These are phyloP conservation scores for Clarias laeviceps DNA, from an alignment of 2,797 vertebrate species.

Conservation along the genomic window DNA sequence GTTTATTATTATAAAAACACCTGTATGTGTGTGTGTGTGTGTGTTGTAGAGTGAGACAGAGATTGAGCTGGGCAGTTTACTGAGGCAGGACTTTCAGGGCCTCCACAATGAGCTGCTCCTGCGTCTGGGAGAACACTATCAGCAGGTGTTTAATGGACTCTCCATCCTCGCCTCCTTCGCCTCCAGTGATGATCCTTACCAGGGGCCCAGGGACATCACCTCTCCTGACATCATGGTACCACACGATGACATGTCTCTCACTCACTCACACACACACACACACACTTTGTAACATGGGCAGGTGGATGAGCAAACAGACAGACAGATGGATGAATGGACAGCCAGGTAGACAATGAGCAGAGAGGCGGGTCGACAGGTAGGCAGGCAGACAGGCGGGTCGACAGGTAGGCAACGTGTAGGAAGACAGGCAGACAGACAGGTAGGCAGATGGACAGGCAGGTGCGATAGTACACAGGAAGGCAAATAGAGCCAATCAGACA, in stretches of 20 bases:
- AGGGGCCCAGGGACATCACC: constrained; percentile 87
- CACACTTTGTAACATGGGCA: not conserved
- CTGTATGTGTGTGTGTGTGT: not conserved
- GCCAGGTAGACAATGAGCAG: too few species aligned
- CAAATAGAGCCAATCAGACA: too few species aligned
- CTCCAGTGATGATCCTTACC: constrained; percentile 90
- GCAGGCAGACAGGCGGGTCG: not conserved
- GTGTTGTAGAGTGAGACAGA: constrained; percentile 90
- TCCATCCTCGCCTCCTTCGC: constrained; percentile 94
- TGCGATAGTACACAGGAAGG: too few species aligned
- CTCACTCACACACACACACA: not conserved
- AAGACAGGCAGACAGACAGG: not conserved
- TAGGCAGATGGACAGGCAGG: too few species aligned
- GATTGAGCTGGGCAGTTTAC: constrained; percentile 92
- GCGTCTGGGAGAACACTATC: constrained; percentile 93
- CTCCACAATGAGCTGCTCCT: constrained; percentile 94
- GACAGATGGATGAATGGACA: too few species aligned
- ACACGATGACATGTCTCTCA: not conserved
- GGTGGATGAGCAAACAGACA: too few species aligned
- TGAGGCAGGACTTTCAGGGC: constrained; percentile 96
- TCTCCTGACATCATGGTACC: constrained; percentile 89
- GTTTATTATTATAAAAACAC: not conserved
- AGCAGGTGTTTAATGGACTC: constrained; percentile 96
- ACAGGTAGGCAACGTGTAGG: too few species aligned
- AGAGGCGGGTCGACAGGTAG: too few species aligned